Base-by-base conservation (phyloP, 2,113 vertebrate genomes). In the Chloebia gouldiae region DNA sequence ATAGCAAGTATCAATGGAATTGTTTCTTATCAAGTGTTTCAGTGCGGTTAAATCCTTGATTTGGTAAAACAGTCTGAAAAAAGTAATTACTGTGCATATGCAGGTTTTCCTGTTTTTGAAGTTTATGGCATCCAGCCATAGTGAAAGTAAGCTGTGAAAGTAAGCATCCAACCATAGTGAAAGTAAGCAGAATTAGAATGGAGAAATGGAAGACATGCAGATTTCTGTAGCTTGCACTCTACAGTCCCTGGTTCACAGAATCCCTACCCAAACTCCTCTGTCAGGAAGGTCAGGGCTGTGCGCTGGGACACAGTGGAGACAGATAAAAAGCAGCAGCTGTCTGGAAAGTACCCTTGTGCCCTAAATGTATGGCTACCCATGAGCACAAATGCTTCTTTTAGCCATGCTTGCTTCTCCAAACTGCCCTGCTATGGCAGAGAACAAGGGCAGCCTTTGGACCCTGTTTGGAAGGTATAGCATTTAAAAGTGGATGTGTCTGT, bases 1-100 rank as follows among this genome's bases (percentile, higher is more conserved):
- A 54, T 91, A 93, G 76, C 78, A 93, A 76, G 90, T 95, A 96
- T 97, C 96, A 97, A 44, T 94, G 85, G 78, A 97, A 95, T 78
- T 95, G 88, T 91, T 90, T 94, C 95, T 95, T 95, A 96, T 65
- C 92, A 88, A 86, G 72, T 94, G 53, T 94, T 95, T 96, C 90
- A 86, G 63, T 49, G 37, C 37, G 25, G 80, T 89, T 81, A 85
- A 72, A 88, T 80, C 86, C 95, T 89, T 97, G 88, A 90, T 96
- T 96, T 90, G 92, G 69, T 95, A 91, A 96, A 96, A 71, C 70
- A 82, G 60, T 92, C 85, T 88, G 88, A 90, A 70, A 92, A 92
- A 79, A 96, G 72, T 86, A 78, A 94, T 80, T 91, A 87, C 90
- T 88, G 71, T 78, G 81, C 84, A 86, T 59, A 86, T 80, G 69